phyloP scores from a whole-genome alignment of 2,797 vertebrate genomes.

The Euthynnus affinis region DNA sequence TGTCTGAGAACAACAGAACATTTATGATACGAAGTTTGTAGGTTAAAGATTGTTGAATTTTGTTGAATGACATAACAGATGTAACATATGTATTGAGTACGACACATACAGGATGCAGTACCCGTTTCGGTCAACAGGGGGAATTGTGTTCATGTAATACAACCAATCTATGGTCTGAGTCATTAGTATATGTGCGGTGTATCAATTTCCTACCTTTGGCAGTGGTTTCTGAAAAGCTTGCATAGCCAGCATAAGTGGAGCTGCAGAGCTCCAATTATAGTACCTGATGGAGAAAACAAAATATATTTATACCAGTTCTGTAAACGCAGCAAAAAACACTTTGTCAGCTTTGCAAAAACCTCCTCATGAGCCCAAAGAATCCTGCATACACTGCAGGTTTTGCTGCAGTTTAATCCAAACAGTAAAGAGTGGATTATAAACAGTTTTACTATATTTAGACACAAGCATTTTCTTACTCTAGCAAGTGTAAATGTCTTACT shows the following conservation, averaged over 20 bases:
- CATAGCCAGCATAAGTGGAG: conserved; percentile 95
- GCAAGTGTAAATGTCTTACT: conserved; percentile 84
- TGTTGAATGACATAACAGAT: neutral
- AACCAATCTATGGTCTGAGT: neutral
- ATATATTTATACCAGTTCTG: conserved; percentile 32
- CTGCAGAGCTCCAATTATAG: conserved; percentile 97
- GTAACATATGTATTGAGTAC: neutral
- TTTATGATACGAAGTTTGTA: neutral
- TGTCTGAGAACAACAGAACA: conserved; percentile 7
- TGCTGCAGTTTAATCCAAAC: neutral
- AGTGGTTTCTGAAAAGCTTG: conserved; percentile 99
- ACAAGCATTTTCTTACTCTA: neutral
- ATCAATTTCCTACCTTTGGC: conserved; percentile 92
- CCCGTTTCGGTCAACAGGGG: conserved; percentile 41
- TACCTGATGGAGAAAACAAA: conserved; percentile 84
- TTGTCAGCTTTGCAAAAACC: conserved; percentile 13
- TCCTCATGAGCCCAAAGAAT: neutral
- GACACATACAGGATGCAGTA: conserved; percentile 42
- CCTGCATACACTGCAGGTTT: neutral
- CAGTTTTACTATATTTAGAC: neutral
- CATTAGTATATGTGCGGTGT: conserved; percentile 22
- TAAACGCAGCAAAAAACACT: neutral
- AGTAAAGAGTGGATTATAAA: neutral
- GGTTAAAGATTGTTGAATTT: neutral
- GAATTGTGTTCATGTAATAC: conserved; percentile 11